Base-by-base conservation (phyloP, 2,888 invertebrate genomes). In the Plagodis pulveraria region DNA sequence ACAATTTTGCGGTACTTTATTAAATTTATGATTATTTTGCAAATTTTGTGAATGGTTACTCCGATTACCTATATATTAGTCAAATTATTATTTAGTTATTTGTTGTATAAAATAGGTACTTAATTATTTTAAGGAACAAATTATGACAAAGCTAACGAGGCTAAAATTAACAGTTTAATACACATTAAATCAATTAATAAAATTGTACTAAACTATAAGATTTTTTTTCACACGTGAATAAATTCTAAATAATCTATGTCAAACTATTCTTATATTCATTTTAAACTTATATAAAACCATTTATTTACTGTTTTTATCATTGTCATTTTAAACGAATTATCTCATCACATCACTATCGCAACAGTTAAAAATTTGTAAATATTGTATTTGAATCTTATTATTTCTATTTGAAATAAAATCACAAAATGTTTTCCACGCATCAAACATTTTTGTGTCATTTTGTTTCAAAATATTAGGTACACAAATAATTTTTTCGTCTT, bases 11-110 rank as follows among this genome's bases (percentile, higher is more conserved):
- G 59, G 65, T 67, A 66, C 60, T 62, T 70, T 71, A 42, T 50
- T 71, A 70, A 69, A 69, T 70, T 70, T 66, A 67, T 66, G 52
- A 63, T 68, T 70, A 56, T 62, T 60, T 60, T 55, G 62, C 61
- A 55, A 60, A 58, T 74, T 9, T 73, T 81, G 79, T 82, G 83
- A 85, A 81, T 82, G 74, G 76, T 85, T 87, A 89, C 89, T 87
- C 81, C 82, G 88, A 89, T 91, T 90, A 89, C 88, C 88, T 89
- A 86, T 78, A 85, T 85, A 81, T 89, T 69, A 90, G 89, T 91
- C 90, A 90, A 84, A 81, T 79, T 78, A 77, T 82, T 77, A 73
- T 71, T 78, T 84, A 86, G 82, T 72, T 77, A 76, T 66, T 65
- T 71, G 72, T 66, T 83, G 79, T 84, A 79, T 80, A 81, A 73